Evolutionary conservation across 2,888 invertebrate genomes (phyloP).

Genomic region (Leptogaster cylindrica): DNA sequence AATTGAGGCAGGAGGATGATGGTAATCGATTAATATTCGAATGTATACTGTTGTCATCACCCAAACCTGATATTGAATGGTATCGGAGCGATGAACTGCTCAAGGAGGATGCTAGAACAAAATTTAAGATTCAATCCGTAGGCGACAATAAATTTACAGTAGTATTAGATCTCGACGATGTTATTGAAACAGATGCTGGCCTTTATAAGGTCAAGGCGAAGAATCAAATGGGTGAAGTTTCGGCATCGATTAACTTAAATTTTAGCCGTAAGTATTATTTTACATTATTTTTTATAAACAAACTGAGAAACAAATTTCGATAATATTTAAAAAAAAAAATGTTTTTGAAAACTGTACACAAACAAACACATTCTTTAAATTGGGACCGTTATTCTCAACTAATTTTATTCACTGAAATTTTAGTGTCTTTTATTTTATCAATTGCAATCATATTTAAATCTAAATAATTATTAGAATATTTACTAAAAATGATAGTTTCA

Average conservation of each 20-base stretch:
- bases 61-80: constrained; percentile 92
- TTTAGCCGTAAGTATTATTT: constrained; percentile 87
- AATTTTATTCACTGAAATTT: no score
- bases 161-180: constrained; percentile 92
- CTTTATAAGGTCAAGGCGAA: constrained; percentile 96
- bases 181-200: constrained; percentile 94
- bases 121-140: constrained; percentile 86
- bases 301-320: constrained; percentile 26
- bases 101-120: constrained; percentile 82
- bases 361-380: no score
- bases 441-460: no score
- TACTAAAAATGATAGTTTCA: no score
- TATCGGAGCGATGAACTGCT: constrained; percentile 87
- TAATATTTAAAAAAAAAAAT: no score
- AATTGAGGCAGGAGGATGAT: constrained; percentile 94
- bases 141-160: constrained; percentile 86
- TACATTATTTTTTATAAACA: neutral
- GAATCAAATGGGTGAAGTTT: constrained; percentile 96
- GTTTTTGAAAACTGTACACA: no score
- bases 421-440: no score
- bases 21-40: constrained; percentile 94
- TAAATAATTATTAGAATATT: no score
- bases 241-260: constrained; percentile 95
- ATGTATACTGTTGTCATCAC: constrained; percentile 85
- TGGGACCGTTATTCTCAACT: no score